Percentiles rank a stretch among this genome's conserved stretches.
Conservation (phyloP, 2,113 vertebrate genomes). For the Aramus guarauna region DNA sequence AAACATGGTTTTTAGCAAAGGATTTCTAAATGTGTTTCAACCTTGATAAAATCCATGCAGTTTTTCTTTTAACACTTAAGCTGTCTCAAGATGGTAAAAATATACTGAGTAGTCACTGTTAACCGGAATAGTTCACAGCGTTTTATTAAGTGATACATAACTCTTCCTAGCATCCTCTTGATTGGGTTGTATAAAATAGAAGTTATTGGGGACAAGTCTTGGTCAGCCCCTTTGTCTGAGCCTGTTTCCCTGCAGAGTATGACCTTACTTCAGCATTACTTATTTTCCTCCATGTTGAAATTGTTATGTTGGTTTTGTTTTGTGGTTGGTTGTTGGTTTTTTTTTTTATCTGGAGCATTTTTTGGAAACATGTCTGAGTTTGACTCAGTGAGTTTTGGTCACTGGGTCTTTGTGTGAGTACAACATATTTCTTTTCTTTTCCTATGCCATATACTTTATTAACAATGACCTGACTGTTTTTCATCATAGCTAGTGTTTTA, state of each 20-base stretch:
- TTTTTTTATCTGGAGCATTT: not conserved
- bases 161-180: not conserved
- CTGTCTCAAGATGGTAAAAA: not conserved
- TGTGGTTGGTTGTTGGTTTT: not conserved
- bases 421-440: not conserved
- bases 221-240: not conserved
- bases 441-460: not conserved
- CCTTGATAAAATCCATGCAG: not conserved
- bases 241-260: not conserved
- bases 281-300: not conserved
- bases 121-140: not conserved
- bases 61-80: slow-evolving; percentile 4
- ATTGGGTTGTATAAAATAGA: not conserved
- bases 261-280: not conserved
- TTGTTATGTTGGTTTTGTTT: not conserved
- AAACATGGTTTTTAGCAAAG: not conserved
- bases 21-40: not conserved
- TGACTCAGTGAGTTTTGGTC: not conserved
- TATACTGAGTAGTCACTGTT: not conserved
- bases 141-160: not conserved
- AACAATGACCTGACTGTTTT: not conserved
- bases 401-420: not conserved
- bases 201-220: not conserved
- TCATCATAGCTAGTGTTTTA: not conserved
- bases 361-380: not conserved